phyloP scores from a whole-genome alignment of 2,888 invertebrate species.

The Lobophora halterata region DNA sequence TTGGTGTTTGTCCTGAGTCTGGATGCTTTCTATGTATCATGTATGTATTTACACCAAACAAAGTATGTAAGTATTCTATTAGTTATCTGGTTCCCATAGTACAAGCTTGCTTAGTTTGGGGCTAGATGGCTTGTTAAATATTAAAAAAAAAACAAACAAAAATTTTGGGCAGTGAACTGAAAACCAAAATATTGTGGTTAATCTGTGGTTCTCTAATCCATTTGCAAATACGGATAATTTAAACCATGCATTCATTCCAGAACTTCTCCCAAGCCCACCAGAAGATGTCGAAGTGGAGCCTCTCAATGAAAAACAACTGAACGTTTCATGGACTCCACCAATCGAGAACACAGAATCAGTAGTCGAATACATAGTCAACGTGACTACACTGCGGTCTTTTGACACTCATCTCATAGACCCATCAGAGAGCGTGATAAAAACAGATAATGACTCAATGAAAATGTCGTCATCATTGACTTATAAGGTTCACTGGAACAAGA shows the following conservation, averaged over 20 bases:
- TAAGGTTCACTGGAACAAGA: constrained; percentile 82
- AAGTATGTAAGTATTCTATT: too few species aligned
- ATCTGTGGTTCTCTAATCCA: too few species aligned
- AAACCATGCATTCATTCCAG: constrained; percentile 51
- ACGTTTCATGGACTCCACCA: constrained; percentile 86
- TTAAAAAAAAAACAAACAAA: too few species aligned
- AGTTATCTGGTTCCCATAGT: too few species aligned
- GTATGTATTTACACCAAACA: too few species aligned
- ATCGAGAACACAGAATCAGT: constrained; percentile 83
- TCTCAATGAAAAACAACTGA: constrained; percentile 85
- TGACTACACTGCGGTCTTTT: constrained; percentile 85
- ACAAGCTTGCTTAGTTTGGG: too few species aligned
- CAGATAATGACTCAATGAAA: constrained; percentile 45
- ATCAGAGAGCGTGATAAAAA: constrained; percentile 60
- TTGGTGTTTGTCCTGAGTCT: too few species aligned
- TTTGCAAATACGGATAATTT: too few species aligned
- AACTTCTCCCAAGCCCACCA: constrained; percentile 88
- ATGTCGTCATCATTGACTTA: constrained; percentile 58
- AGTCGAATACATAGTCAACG: constrained; percentile 85
- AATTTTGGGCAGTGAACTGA: too few species aligned
- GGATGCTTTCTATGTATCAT: too few species aligned
- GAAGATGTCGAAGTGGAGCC: constrained; percentile 86
- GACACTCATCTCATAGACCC: constrained; percentile 80
- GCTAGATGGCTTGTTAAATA: too few species aligned
- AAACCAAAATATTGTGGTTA: too few species aligned